Conservation (phyloP, 2,113 vertebrate species). For the Mastomys coucha region DNA sequence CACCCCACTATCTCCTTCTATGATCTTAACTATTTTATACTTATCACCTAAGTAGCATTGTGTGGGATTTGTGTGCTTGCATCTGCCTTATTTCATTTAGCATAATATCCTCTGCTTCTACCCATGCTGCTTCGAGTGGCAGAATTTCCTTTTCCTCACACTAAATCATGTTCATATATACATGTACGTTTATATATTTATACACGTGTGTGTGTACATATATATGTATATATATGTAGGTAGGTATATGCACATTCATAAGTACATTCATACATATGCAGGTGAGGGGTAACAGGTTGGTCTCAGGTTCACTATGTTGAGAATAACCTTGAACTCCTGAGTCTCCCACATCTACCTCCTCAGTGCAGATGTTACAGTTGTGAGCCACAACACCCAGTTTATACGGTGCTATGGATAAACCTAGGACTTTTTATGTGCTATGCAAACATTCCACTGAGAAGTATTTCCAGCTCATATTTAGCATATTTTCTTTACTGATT, state of each 20-base stretch:
- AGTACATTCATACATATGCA: neutral
- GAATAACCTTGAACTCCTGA: neutral
- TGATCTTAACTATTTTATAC: neutral
- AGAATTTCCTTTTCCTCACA: neutral
- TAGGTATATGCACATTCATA: neutral
- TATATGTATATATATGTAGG: accelerated
- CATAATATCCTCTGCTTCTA: neutral
- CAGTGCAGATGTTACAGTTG: neutral
- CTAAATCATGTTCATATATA: neutral
- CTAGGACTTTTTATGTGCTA: too few relatives aligned
- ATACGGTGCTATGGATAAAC: neutral
- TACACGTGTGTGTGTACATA: neutral
- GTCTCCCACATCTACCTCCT: neutral
- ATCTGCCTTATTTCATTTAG: neutral
- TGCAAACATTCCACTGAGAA: neutral
- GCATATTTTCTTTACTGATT: neutral
- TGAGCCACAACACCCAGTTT: neutral
- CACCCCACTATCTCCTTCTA: neutral
- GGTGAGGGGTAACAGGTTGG: too few relatives aligned
- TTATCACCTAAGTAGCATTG: neutral
- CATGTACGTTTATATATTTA: neutral
- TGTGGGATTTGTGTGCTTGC: neutral
- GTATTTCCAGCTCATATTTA: too few relatives aligned
- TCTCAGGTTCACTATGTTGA: neutral
- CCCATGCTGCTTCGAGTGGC: neutral